These are phyloP conservation scores for Diogma glabrata DNA, from an alignment of 2,888 invertebrate species.

Conservation along the genomic window DNA sequence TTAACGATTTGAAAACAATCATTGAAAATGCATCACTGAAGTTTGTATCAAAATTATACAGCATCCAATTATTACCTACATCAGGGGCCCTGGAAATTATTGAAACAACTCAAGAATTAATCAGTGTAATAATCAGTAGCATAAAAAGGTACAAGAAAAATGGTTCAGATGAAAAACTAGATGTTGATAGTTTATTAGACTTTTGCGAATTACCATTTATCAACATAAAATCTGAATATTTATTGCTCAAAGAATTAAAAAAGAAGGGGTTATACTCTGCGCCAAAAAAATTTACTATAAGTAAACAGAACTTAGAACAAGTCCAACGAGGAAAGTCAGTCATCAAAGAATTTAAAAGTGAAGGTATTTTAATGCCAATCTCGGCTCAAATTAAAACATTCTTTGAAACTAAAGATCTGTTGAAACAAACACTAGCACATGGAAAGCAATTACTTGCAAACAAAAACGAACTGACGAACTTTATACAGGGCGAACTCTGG, in stretches of 20 bases:
- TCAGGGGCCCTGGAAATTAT: neutral
- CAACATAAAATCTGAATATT: too few relatives aligned
- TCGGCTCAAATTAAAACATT: neutral
- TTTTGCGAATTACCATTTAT: slow-evolving; percentile 1
- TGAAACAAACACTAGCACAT: neutral
- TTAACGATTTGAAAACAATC: too few relatives aligned
- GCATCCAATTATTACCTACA: neutral
- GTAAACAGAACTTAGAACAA: neutral
- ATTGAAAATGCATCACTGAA: too few relatives aligned
- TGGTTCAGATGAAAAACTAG: neutral
- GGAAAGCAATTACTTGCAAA: neutral
- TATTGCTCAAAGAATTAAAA: too few relatives aligned
- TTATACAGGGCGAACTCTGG: neutral
- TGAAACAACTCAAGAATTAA: neutral
- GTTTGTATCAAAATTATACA: neutral
- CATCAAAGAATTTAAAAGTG: neutral
- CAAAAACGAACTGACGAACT: neutral
- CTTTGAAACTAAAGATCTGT: neutral
- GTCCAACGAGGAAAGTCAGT: neutral
- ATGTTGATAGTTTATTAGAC: neutral
- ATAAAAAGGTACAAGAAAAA: neutral
- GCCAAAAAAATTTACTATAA: neutral
- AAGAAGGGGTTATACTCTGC: neutral
- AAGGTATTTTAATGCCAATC: neutral
- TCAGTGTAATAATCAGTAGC: neutral